phyloP scores from a whole-genome alignment of 2,888 invertebrate genomes.

The Mythimna ferrago region DNA sequence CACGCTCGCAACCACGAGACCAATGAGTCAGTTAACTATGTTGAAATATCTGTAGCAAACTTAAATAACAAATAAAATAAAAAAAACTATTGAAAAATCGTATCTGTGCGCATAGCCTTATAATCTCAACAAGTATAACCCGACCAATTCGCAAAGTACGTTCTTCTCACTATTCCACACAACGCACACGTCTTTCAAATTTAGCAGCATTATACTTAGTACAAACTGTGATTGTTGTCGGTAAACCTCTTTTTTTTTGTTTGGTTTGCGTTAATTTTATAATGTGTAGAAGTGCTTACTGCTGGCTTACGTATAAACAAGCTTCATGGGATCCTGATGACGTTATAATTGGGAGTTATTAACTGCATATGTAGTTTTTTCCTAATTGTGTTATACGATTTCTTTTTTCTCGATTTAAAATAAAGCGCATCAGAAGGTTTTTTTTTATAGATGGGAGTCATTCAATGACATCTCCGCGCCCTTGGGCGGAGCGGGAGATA shows the following conservation, averaged over 20 bases:
- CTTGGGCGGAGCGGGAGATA: no score
- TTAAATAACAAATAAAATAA: no score
- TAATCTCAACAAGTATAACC: constrained; percentile 36
- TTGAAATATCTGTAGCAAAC: no score
- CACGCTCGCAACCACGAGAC: no score
- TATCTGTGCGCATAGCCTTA: constrained; percentile 22
- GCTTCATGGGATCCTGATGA: constrained; percentile 5
- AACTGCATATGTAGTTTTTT: no score
- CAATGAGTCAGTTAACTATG: no score
- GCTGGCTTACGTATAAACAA: no score
- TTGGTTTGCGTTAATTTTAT: constrained; percentile 37
- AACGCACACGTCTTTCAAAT: background rate
- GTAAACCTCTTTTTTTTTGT: constrained; percentile 26
- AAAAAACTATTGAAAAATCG: background rate
- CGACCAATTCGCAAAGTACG: background rate
- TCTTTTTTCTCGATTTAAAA: no score
- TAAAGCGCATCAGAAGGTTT: no score
- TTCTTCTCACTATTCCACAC: background rate
- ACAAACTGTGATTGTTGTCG: constrained; percentile 38
- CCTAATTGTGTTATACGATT: no score
- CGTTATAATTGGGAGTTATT: background rate
- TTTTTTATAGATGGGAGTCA: no score
- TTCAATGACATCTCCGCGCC: no score
- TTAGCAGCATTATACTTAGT: background rate
- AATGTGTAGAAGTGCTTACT: constrained; percentile 10